Conservation (phyloP, 2,888 invertebrate genomes). For the Xanthia togata region DNA sequence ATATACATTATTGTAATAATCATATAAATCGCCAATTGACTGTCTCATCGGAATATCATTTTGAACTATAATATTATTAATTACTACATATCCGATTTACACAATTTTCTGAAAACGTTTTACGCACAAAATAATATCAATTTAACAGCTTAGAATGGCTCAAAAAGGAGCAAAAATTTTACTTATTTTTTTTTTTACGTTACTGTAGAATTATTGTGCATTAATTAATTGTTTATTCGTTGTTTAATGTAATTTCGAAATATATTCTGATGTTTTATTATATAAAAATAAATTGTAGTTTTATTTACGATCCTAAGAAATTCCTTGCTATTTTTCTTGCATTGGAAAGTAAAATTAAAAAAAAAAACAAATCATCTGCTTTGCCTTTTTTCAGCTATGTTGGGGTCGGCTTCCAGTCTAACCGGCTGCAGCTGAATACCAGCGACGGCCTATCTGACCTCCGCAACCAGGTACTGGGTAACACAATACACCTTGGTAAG, state of each 20-base stretch:
- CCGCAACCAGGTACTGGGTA: background rate
- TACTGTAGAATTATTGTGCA: constrained; percentile 55
- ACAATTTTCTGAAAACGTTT: constrained; percentile 79
- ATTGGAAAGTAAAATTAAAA: background rate
- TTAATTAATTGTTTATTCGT: constrained; percentile 73
- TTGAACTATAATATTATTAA: constrained; percentile 72
- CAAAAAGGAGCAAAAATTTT: constrained; percentile 50
- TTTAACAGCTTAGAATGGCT: constrained; percentile 68
- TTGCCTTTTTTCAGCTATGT: background rate
- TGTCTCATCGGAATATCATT: constrained; percentile 81
- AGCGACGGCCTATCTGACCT: background rate
- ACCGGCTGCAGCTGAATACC: background rate
- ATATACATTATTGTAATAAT: constrained; percentile 34
- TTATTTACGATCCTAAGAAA: constrained; percentile 65
- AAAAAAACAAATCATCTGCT: background rate
- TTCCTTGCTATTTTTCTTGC: background rate
- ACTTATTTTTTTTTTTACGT: constrained; percentile 48
- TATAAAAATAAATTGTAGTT: constrained; percentile 75
- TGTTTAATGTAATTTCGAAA: constrained; percentile 87
- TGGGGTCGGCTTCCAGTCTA: background rate
- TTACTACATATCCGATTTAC: constrained; percentile 82
- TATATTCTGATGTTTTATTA: constrained; percentile 89
- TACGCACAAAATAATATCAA: constrained; percentile 80
- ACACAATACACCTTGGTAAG: background rate
- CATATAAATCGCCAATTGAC: constrained; percentile 68